Conservation (phyloP, 2,888 invertebrate species). For the Ditylenchus weischeri region DNA sequence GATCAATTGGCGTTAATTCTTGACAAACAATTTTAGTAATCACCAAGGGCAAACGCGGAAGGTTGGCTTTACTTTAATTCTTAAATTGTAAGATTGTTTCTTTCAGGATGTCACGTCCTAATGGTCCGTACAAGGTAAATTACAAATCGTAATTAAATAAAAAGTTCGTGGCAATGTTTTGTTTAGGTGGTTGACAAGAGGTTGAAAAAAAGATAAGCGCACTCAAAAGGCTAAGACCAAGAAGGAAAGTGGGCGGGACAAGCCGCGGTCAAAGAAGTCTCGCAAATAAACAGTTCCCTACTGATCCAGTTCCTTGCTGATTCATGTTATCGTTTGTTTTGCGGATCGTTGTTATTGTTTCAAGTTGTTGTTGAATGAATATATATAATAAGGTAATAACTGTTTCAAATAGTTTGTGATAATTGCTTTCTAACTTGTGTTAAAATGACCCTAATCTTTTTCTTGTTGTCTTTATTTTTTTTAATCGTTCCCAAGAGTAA, state of each 20-base stretch:
- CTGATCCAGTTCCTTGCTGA: not conserved
- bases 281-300: not conserved
- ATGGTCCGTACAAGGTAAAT: constrained; percentile 48
- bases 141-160: too few species aligned
- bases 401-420: too few species aligned
- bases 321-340: constrained; percentile 2
- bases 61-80: too few species aligned
- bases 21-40: constrained; percentile 66
- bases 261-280: not conserved
- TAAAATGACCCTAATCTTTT: too few species aligned
- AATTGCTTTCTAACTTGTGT: too few species aligned
- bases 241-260: not conserved
- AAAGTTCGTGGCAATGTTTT: too few species aligned
- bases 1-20: too few species aligned
- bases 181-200: constrained; percentile 32
- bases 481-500: too few species aligned
- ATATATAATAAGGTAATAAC: not conserved
- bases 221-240: constrained; percentile 9
- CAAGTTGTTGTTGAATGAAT: not conserved
- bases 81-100: too few species aligned
- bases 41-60: constrained; percentile 68
- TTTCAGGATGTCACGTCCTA: constrained; percentile 38
- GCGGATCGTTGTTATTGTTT: constrained; percentile 1
- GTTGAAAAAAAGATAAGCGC: constrained; percentile 17
- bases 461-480: too few species aligned